Base-by-base conservation (phyloP, 2,797 vertebrate genomes). In the Erethizon dorsatum region DNA sequence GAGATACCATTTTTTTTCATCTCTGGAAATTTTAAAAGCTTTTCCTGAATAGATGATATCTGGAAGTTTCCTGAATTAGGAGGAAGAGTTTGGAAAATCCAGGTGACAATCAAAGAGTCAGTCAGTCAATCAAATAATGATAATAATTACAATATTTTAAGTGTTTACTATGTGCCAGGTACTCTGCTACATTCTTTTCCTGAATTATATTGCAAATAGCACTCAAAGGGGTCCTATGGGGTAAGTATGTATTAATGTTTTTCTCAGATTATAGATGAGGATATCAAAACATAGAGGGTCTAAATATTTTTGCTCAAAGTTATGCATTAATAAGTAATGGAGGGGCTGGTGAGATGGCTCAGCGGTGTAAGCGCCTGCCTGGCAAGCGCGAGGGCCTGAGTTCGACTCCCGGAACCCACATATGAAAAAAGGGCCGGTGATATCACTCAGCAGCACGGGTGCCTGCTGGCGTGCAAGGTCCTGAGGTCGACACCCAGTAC, bases 221-320 rank as follows among this genome's bases (percentile, higher is more conserved):
- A 17, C 41, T 18, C 26, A 61, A 15, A 86, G 69, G 82, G 47
- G 10, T 67, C 69, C 18, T 73, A 8, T 90, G 54, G 7, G 14
- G 26, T 31, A 82, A 1, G 26, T 67, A 90, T 14, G 2, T 75
- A 56, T 61, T 91, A 88, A 14, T 71, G 50, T 92, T 77, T 71
- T 89, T 59, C 15, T 94, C 28, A 91, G 6, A 18, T 77, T 84
- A 73, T 63, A 82, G 5, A 33, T 95, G 63, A 71, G 5, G 15
- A 71, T 57, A 65, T 33, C 45, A 47, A 94, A 89, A 61, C 41
- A 75, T 13, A 91, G 88, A 77, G 3, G 45, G 54, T 89, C 59
- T 82, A 73, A 91, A 63, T 75, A 80, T 83, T 22, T 22, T 92
- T 96, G 6, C 8, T 83, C 50, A 84, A 65, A 88, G n/a, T 83